phyloP scores from a whole-genome alignment of 2,888 invertebrate species.

The Scelioninae gen. 1 region DNA sequence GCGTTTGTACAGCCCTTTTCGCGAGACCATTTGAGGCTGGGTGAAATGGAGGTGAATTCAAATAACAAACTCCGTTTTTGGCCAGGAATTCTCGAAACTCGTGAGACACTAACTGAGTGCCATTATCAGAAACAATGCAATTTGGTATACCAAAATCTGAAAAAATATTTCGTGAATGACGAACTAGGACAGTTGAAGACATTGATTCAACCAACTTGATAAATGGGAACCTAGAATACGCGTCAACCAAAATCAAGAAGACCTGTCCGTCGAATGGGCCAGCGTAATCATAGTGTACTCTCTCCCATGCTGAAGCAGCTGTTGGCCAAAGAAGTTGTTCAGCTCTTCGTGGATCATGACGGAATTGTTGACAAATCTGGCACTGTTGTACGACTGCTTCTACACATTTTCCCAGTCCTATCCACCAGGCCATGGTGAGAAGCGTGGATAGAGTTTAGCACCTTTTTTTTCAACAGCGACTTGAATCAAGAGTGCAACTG shows the following conservation, averaged over 20 bases:
- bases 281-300: constrained; percentile 33
- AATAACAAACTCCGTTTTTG: constrained; percentile 5
- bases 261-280: constrained; percentile 23
- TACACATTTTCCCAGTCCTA: too few species aligned
- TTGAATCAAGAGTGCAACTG: too few species aligned
- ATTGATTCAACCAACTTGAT: constrained; percentile 24
- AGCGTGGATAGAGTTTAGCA: too few species aligned
- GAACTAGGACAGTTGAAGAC: constrained; percentile 1
- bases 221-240: constrained; percentile 29
- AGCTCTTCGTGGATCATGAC: too few species aligned
- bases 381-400: too few species aligned
- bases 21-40: constrained; percentile 16
- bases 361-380: too few species aligned
- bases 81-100: constrained; percentile 16
- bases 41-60: constrained; percentile 30
- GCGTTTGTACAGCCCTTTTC: background rate
- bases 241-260: constrained; percentile 32
- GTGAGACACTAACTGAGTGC: constrained; percentile 8
- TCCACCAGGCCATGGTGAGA: too few species aligned
- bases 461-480: too few species aligned
- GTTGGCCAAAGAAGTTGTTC: background rate
- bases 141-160: constrained; percentile 9
- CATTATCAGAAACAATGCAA: constrained; percentile 28
- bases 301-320: constrained; percentile 4
- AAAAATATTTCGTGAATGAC: constrained; percentile 2